Conservation (phyloP, 2,797 vertebrate species). For the Arrhamphus sclerolepis region DNA sequence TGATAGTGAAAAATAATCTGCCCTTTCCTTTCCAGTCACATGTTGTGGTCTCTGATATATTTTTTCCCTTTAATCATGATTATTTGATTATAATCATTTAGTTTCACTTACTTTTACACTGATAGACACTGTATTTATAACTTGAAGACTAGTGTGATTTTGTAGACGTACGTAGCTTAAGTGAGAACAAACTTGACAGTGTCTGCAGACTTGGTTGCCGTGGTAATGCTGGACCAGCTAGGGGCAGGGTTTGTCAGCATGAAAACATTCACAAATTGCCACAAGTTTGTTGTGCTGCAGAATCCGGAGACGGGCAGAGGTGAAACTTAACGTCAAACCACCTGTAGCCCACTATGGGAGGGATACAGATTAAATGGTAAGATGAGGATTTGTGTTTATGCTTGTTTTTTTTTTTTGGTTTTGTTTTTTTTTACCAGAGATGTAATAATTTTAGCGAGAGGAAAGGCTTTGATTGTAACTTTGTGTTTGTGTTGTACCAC, state of each 20-base stretch:
- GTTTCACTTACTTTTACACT: too few relatives aligned
- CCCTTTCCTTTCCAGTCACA: conserved; percentile 47
- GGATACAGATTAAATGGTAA: conserved; percentile 76
- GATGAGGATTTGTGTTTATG: conserved; percentile 10
- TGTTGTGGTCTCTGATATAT: conserved; percentile 16
- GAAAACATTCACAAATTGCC: conserved; percentile 34
- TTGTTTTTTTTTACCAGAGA: too few relatives aligned
- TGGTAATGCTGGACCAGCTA: conserved; percentile 31
- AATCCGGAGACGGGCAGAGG: conserved; percentile 17
- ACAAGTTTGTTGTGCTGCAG: conserved; percentile 52
- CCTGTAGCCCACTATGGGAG: conserved; percentile 61
- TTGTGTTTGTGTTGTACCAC: too few relatives aligned
- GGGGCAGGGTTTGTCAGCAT: conserved; percentile 27
- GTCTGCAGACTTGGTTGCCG: conserved; percentile 25
- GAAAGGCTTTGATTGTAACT: too few relatives aligned
- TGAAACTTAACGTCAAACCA: not conserved
- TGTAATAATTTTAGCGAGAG: too few relatives aligned
- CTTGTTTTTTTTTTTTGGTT: too few relatives aligned
- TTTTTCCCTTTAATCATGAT: not conserved
- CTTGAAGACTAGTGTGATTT: too few relatives aligned
- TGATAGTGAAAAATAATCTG: conserved; percentile 30
- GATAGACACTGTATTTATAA: too few relatives aligned
- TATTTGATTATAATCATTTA: too few relatives aligned
- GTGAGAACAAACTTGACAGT: too few relatives aligned
- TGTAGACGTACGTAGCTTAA: too few relatives aligned